Percentiles rank a stretch among this genome's conserved stretches.
phyloP scores from a whole-genome alignment of 2,888 invertebrate genomes.

The Zootermopsis nevadensis region DNA sequence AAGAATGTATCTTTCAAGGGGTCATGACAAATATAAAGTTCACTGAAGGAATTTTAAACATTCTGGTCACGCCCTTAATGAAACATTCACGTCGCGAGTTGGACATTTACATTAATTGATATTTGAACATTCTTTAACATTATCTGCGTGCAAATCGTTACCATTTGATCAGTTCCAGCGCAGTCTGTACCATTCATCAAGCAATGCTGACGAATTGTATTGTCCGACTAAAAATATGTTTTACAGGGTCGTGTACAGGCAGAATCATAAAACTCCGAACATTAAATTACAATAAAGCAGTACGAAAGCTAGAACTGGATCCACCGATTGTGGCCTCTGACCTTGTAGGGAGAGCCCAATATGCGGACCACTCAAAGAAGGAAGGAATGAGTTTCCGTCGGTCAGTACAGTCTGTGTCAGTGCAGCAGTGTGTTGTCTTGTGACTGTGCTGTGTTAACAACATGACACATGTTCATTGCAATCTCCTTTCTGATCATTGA shows the following conservation, averaged over 20 bases:
- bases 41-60: background rate
- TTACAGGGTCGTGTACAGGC: background rate
- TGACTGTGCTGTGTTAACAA: no score
- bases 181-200: background rate
- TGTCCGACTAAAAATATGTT: background rate
- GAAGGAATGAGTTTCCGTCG: no score
- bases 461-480: no score
- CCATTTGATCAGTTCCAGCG: background rate
- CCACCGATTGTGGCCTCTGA: no score
- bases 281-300: no score
- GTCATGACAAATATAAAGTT: background rate
- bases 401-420: no score
- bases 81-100: background rate
- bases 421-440: no score
- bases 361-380: no score
- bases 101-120: slow-evolving; percentile 6
- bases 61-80: background rate
- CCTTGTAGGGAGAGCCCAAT: no score
- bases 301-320: no score
- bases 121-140: background rate
- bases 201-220: background rate
- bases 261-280: background rate
- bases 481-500: no score
- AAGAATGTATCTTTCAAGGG: background rate
- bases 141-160: background rate